phyloP scores from a whole-genome alignment of 2,113 vertebrate genomes.

The Fregata magnificens region DNA sequence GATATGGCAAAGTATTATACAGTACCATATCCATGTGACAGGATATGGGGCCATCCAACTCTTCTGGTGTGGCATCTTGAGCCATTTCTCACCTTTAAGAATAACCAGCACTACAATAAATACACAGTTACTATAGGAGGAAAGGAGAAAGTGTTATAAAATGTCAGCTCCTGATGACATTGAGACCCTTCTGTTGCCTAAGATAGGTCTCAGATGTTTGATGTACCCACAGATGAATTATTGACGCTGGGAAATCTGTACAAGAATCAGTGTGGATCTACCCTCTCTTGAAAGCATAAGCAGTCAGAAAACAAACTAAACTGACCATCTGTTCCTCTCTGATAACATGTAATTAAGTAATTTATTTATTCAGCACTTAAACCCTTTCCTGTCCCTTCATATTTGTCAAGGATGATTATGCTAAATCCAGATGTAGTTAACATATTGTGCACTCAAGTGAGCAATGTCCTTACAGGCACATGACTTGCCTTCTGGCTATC shows the following conservation, averaged over 20 bases:
- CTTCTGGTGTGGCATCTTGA: neutral
- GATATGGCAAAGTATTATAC: neutral
- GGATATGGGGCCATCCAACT: neutral
- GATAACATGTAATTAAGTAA: slow-evolving; percentile 72
- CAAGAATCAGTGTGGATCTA: neutral
- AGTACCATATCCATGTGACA: neutral
- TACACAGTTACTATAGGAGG: neutral
- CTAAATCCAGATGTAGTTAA: slow-evolving; percentile 65
- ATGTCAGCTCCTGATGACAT: neutral
- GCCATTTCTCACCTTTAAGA: neutral
- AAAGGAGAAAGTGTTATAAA: neutral
- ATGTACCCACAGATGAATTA: neutral
- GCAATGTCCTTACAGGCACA: slow-evolving; percentile 20
- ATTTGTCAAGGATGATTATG: slow-evolving; percentile 69
- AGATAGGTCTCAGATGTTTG: no score
- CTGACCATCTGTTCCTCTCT: slow-evolving; percentile 72
- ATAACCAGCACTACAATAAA: slow-evolving; percentile 1
- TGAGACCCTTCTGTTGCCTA: neutral
- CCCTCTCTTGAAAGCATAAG: slow-evolving; percentile 29
- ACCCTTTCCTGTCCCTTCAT: slow-evolving; percentile 28
- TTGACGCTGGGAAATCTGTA: neutral
- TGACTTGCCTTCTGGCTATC: slow-evolving; percentile 39
- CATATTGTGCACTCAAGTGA: slow-evolving; percentile 39
- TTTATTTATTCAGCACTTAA: slow-evolving; percentile 72
- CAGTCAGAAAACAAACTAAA: slow-evolving; percentile 46